Conservation (phyloP, 2,888 invertebrate genomes). For the Acrobasis repandana region DNA sequence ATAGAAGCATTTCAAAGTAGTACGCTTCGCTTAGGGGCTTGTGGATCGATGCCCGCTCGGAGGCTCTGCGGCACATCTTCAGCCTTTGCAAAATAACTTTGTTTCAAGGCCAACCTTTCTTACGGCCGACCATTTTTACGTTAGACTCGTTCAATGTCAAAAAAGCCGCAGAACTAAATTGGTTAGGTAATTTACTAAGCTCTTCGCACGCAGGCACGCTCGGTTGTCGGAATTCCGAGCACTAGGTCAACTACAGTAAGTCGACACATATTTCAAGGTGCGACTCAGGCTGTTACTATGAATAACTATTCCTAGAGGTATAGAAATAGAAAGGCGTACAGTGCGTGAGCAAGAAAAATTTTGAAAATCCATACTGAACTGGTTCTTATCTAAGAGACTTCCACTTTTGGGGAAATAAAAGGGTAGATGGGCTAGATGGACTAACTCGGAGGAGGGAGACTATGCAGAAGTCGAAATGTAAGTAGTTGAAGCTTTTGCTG, state of each 20-base stretch:
- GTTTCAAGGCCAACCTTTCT: conserved; percentile 64
- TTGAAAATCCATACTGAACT: no score
- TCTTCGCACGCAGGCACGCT: conserved; percentile 37
- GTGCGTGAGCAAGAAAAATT: no score
- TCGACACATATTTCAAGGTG: no score
- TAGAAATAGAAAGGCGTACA: no score
- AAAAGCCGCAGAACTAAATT: conserved; percentile 71
- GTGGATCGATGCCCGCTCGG: conserved; percentile 58
- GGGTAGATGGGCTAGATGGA: no score
- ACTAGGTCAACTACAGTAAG: background rate
- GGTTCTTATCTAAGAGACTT: no score
- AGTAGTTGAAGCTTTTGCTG: no score
- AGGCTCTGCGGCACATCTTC: conserved; percentile 62
- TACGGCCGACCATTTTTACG: conserved; percentile 56
- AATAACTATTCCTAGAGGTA: no score
- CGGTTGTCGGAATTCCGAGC: background rate
- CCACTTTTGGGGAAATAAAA: no score
- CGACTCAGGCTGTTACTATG: no score
- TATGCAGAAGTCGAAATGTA: no score
- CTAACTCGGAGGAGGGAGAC: no score
- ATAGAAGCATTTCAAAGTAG: background rate
- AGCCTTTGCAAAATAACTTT: conserved; percentile 63
- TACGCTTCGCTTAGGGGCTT: conserved; percentile 18
- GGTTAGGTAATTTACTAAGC: conserved; percentile 47
- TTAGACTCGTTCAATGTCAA: conserved; percentile 70